Conservation (phyloP, 2,888 invertebrate species). For the Mayetiola destructor region DNA sequence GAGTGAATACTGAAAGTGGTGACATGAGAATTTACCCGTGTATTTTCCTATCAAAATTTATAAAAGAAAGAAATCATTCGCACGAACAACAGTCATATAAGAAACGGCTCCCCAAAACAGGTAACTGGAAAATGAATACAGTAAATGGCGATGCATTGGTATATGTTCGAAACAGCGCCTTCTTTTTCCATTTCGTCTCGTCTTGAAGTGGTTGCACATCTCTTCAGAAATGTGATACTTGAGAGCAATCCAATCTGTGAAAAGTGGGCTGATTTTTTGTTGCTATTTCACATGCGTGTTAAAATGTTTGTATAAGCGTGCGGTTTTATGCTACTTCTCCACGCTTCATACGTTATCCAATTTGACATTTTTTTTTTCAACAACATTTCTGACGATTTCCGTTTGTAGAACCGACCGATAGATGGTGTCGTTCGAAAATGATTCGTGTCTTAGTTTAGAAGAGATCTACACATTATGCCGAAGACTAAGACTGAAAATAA, state of each 20-base stretch:
- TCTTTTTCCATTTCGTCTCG: neutral
- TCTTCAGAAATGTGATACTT: neutral
- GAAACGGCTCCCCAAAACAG: neutral
- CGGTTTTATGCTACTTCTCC: neutral
- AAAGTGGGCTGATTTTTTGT: constrained; percentile 6
- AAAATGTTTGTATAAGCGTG: constrained; percentile 1
- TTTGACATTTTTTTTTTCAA: neutral
- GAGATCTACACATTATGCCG: too few relatives aligned
- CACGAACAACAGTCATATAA: neutral
- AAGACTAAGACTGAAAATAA: too few relatives aligned
- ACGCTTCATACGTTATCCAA: too few relatives aligned
- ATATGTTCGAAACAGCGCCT: neutral
- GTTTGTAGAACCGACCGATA: neutral
- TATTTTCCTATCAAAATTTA: too few relatives aligned
- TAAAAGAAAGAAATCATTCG: neutral
- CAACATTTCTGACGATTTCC: neutral
- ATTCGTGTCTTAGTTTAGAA: too few relatives aligned
- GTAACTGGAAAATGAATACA: neutral
- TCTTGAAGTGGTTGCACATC: constrained; percentile 11
- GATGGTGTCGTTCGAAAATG: neutral
- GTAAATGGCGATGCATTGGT: neutral
- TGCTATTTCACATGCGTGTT: too few relatives aligned
- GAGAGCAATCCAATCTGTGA: constrained; percentile 7
- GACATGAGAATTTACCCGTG: too few relatives aligned
- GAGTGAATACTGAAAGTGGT: too few relatives aligned